Conservation (phyloP, 2,888 invertebrate species). For the Drosophila recens region DNA sequence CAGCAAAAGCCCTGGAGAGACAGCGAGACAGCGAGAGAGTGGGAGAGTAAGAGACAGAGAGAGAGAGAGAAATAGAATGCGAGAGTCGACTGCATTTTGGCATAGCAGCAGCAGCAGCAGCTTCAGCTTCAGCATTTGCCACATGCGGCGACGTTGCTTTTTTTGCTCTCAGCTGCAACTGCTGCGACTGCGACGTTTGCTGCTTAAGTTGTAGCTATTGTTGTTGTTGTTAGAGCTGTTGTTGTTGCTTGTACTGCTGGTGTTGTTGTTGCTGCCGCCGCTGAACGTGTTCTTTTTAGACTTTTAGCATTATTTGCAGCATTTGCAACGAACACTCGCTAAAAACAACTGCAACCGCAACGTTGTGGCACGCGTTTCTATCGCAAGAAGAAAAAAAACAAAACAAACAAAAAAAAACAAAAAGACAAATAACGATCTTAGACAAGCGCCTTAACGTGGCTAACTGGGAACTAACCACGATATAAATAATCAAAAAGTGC, state of each 20-base stretch:
- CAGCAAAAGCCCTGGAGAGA: constrained; percentile 32
- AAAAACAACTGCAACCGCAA: constrained; percentile 85
- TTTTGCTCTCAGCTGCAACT: constrained; percentile 61
- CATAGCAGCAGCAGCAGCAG: constrained; percentile 3
- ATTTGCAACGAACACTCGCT: constrained; percentile 85
- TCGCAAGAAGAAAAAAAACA: constrained; percentile 63
- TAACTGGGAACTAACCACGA: constrained; percentile 6
- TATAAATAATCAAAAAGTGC: constrained; percentile 24
- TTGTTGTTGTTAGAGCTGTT: constrained; percentile 40
- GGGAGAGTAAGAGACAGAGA: constrained; percentile 14
- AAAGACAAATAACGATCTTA: constrained; percentile 32
- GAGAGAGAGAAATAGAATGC: constrained; percentile 33
- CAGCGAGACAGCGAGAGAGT: constrained; percentile 19
- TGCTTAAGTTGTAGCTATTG: constrained; percentile 54
- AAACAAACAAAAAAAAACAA: constrained; percentile 30
- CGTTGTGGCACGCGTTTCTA: constrained; percentile 84
- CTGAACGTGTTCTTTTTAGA: constrained; percentile 82
- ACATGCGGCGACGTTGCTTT: constrained; percentile 72
- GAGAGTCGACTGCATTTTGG: constrained; percentile 43
- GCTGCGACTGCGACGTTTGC: constrained; percentile 44
- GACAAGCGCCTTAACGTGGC: constrained; percentile 27
- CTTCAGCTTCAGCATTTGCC: constrained; percentile 74
- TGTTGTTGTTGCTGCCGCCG: constrained; percentile 62
- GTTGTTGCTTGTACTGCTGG: constrained; percentile 31
- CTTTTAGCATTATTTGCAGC: constrained; percentile 84